Base-by-base conservation (phyloP, 1,140 invertebrate species). In the Nymphalis io region DNA sequence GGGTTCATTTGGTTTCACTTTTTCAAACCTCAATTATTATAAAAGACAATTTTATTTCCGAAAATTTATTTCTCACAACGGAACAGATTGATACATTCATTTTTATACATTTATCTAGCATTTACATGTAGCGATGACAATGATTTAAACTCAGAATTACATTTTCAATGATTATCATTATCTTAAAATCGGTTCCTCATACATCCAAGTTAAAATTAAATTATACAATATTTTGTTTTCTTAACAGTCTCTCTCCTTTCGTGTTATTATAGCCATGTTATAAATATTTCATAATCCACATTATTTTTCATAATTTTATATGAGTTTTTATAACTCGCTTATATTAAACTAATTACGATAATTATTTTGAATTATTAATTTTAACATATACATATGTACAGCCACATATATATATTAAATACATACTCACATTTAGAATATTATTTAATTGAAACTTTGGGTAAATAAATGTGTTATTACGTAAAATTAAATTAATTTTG, bases 11-110 rank as follows among this genome's bases (percentile, higher is more conserved):
- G 23, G 46, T 61, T 61, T 21, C 18, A 61, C 38, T 61, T 51
- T 11, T 21, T 15, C 23, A 48, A 48, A 11, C 23, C 27, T 20
- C 21, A 20, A 46, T 18, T 15, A 15, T 38, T 51, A 46, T 12
- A 62, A 62, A 62, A 62, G n/a, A n/a, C 15, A 39, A 23, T 15
- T 38, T 62, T 62, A 62, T 62, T 62, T 74, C 66, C 68, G 65
- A 69, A 80, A 78, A 60, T 76, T 80, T 81, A 77, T 78, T 80
- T 80, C 75, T 80, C 75, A 80, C 81, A 83, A 83, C 81, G 74
- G 62, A 79, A 79, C 79, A 78, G 67, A 60, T 76, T 70, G 55
- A 74, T 81, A 81, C 73, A 77, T 68, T 76, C 65, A 33, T 40
- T 72, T 72, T 73, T 73, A 73, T 80, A 79, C 70, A 77, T 73